These are phyloP conservation scores for Nesidiocoris tenuis DNA, from an alignment of 2,888 invertebrate genomes.

Conservation along the genomic window DNA sequence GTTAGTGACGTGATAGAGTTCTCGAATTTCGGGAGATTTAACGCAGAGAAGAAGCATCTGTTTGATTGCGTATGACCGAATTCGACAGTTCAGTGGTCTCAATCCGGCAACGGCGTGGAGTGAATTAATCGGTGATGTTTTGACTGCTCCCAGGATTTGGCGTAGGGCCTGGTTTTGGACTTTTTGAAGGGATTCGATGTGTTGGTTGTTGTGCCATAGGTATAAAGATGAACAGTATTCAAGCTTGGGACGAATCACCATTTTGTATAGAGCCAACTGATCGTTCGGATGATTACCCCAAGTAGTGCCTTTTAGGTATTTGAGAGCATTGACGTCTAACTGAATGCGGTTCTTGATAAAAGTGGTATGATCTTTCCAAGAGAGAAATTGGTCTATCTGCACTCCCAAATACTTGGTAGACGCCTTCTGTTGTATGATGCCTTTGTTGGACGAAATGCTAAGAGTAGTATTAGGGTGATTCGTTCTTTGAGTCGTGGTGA, in stretches of 20 bases:
- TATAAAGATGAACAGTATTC: neutral
- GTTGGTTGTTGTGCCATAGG: neutral
- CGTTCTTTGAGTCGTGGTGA: neutral
- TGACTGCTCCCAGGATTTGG: neutral
- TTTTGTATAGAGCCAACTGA: neutral
- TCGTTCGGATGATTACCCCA: neutral
- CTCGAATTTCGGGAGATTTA: too few relatives aligned
- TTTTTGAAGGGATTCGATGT: neutral
- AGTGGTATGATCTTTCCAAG: neutral
- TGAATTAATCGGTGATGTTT: neutral
- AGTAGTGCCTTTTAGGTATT: neutral
- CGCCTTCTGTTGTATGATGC: neutral
- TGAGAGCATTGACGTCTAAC: neutral
- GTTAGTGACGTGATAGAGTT: too few relatives aligned
- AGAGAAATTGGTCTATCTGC: neutral
- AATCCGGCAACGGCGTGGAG: neutral
- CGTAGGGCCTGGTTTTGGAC: neutral
- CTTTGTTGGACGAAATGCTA: neutral
- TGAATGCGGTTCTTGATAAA: neutral
- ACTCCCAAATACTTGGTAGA: neutral
- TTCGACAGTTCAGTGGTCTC: neutral
- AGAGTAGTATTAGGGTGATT: neutral
- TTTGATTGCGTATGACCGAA: too few relatives aligned
- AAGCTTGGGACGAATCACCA: neutral
- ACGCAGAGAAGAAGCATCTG: too few relatives aligned